Conservation (phyloP, 2,797 vertebrate genomes). For the Molossus molossus region DNA sequence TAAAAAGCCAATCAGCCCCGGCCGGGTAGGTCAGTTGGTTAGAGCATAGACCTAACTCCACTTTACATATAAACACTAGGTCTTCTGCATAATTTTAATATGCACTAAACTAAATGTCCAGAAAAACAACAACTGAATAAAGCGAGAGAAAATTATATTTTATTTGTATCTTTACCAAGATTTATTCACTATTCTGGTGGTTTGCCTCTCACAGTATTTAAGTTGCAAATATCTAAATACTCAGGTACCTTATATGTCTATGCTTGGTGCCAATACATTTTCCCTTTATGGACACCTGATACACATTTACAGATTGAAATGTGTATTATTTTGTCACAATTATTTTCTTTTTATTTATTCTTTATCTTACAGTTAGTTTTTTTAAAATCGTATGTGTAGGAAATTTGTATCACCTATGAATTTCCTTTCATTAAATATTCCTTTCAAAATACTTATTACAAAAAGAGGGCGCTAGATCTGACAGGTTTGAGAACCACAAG, state of each 20-base stretch:
- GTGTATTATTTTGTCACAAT: neutral
- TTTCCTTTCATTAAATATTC: constrained; percentile 57
- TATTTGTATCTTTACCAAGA: constrained; percentile 42
- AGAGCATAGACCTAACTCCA: neutral
- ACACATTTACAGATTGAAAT: constrained; percentile 11
- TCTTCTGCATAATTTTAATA: constrained; percentile 7
- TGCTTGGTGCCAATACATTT: neutral
- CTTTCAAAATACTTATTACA: constrained; percentile 47
- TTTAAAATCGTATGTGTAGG: neutral
- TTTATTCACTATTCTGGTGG: constrained; percentile 6
- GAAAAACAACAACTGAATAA: constrained; percentile 15
- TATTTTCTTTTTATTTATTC: constrained; percentile 31
- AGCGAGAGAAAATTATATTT: neutral
- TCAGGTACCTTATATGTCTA: neutral
- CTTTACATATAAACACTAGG: neutral
- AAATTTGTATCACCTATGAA: neutral
- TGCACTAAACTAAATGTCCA: neutral
- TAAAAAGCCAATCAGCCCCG: neutral
- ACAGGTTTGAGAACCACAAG: neutral
- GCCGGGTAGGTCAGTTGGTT: too few relatives aligned
- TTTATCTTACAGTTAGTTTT: neutral
- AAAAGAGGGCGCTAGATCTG: neutral
- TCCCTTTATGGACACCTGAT: neutral
- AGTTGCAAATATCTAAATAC: neutral
- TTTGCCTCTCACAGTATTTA: constrained; percentile 33